phyloP scores from a whole-genome alignment of 1,140 invertebrate species.

The Pectinophora gossypiella region DNA sequence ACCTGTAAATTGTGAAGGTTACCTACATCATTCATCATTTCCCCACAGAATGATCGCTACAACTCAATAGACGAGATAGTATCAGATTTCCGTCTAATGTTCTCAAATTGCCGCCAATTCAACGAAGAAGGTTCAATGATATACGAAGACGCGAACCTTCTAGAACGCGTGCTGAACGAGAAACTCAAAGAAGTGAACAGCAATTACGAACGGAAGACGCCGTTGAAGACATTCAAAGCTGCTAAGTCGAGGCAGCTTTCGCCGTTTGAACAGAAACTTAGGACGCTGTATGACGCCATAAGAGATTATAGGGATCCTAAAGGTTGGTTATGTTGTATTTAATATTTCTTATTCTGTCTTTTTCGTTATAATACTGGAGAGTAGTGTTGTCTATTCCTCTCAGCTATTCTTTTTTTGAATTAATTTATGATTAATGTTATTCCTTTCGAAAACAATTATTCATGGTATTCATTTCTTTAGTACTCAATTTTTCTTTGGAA shows the following conservation, averaged over 20 bases:
- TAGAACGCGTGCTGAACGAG: conserved; percentile 90
- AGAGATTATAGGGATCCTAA: conserved; percentile 93
- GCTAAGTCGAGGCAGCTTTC: conserved; percentile 59
- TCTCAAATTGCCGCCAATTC: conserved; percentile 95
- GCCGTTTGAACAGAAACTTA: conserved; percentile 85
- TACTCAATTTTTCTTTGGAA: no score
- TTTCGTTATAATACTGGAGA: no score
- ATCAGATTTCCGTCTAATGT: conserved; percentile 88
- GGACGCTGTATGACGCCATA: conserved; percentile 92
- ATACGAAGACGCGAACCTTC: conserved; percentile 93
- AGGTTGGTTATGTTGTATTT: conserved; percentile 72
- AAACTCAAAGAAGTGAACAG: conserved; percentile 85
- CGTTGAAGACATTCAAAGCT: conserved; percentile 40
- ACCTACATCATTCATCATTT: conserved; percentile 1
- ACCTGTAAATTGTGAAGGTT: no score
- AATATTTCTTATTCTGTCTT: no score
- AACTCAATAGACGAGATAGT: conserved; percentile 78
- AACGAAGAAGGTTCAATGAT: conserved; percentile 97
- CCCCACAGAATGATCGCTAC: conserved; percentile 76
- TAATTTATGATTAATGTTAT: no score
- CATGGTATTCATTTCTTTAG: no score
- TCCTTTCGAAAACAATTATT: no score
- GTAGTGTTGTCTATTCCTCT: no score
- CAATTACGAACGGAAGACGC: conserved; percentile 39
- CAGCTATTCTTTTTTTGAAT: no score